phyloP scores from a whole-genome alignment of 2,797 vertebrate genomes.

The Dendrocincla fuliginosa region DNA sequence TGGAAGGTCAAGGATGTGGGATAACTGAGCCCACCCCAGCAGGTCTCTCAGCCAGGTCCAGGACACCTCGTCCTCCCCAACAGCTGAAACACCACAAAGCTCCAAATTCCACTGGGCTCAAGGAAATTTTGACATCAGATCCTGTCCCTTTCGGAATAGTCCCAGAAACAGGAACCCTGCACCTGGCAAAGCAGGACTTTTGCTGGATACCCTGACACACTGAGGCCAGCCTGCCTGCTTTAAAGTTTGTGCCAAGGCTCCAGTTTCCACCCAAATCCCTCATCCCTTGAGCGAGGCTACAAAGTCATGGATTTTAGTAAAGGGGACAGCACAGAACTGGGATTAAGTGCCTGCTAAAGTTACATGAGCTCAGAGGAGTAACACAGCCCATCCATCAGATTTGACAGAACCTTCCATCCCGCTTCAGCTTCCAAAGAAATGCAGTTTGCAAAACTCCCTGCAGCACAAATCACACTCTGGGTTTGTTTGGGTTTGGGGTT shows the following conservation, averaged over 20 bases:
- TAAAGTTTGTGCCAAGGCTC: neutral
- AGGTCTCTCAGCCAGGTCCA: neutral
- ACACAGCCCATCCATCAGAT: neutral
- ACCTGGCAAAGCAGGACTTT: neutral
- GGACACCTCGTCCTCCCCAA: neutral
- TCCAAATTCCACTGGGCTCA: neutral
- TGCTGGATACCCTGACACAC: neutral
- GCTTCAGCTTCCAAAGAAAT: neutral
- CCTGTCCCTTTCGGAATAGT: neutral
- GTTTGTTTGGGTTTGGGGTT: neutral
- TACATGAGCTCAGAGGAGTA: neutral
- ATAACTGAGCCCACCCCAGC: neutral
- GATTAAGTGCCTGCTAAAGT: neutral
- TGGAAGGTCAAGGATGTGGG: neutral
- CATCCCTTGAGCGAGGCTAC: neutral
- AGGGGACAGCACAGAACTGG: neutral
- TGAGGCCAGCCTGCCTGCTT: neutral
- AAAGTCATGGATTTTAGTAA: neutral
- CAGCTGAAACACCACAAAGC: neutral
- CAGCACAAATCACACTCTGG: neutral
- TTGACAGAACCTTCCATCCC: neutral
- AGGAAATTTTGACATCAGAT: neutral
- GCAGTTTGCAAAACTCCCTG: neutral
- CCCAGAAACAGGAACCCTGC: neutral
- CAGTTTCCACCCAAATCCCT: neutral